Base-by-base conservation (phyloP, 2,797 vertebrate genomes). In the Onychomys arenicola region DNA sequence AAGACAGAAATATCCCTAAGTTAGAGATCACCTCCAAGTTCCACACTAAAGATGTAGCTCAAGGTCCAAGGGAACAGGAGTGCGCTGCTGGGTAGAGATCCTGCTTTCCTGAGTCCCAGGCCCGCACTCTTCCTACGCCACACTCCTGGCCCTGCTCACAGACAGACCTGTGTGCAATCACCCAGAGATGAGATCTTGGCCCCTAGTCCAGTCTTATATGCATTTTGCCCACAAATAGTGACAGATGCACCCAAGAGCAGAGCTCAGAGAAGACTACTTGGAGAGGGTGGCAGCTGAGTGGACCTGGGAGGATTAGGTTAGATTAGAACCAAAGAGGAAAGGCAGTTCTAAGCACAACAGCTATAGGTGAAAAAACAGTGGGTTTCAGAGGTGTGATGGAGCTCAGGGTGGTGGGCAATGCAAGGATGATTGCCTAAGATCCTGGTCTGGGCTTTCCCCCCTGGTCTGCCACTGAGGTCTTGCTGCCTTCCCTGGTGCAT, bases 281-380 rank as follows among this genome's bases (percentile, higher is more conserved):
- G 88, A 89, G 65, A 57, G 76, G 75, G 84, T 3, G 9, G 63
- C 21, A 5, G 37, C 49, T 89, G 78, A 96, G 32, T 23, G 12
- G 78, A n/a, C 32, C 76, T 75, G 59, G 81, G 87, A 91, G 49
- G n/a, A 82, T 71, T 71, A 65, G 34, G 91, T 63, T 89, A 84
- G 89, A 52, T 46, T 52, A 83, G 46, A 52, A 37, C 17, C 16
- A 55, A 12, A n/a, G 76, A 73, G 1, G 21, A 37, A 77, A 92
- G 77, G 71, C 59, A 83, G 25, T 25, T 84, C 43, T 29, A 87
- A 71, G 8, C n/a, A 43, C 14, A 65, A 57, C 57, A 65, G 67
- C 37, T 52, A 4, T 0, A 6, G 83, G 65, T 9, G 95, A 87
- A 93, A 67, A 91, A 90, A 55, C 32, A 81, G 17, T 46, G 5